phyloP scores from a whole-genome alignment of 2,888 invertebrate genomes.

The Acronicta aceris region DNA sequence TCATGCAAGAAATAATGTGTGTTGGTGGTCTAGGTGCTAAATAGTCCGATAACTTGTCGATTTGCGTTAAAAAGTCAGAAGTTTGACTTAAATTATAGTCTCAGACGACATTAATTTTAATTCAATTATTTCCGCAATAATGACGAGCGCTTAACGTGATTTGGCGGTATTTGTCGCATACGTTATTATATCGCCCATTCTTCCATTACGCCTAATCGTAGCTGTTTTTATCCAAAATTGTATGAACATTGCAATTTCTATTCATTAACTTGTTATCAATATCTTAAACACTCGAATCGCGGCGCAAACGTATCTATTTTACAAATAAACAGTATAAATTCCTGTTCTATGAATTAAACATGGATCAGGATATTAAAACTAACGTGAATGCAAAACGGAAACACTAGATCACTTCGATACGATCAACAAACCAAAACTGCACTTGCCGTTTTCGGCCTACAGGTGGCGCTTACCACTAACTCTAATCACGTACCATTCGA shows the following conservation, averaged over 20 bases:
- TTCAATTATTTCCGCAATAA: no score
- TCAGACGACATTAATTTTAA: no score
- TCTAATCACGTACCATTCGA: constrained; percentile 72
- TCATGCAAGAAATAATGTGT: neutral
- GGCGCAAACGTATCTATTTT: constrained; percentile 35
- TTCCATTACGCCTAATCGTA: no score
- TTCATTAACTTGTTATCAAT: constrained; percentile 29
- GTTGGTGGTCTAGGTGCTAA: constrained; percentile 1
- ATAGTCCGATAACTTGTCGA: neutral
- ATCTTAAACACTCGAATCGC: constrained; percentile 37
- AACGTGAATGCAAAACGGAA: constrained; percentile 53
- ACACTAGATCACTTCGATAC: constrained; percentile 55
- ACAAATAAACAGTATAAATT: constrained; percentile 51
- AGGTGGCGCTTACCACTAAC: constrained; percentile 73
- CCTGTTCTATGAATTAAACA: constrained; percentile 53
- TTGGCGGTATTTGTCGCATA: no score
- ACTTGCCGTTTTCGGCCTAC: constrained; percentile 71
- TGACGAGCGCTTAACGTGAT: no score
- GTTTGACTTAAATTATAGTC: no score
- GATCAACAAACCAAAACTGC: constrained; percentile 59
- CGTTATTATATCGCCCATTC: no score
- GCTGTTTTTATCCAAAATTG: no score
- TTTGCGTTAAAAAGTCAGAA: no score
- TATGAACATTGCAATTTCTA: neutral
- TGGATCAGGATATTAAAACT: constrained; percentile 52